A percentile compares a stretch with the other conserved stretches of the same genome.
These are phyloP conservation scores for Drosophila ambigua DNA, from an alignment of 1,140 invertebrate genomes.

Conservation along the genomic window DNA sequence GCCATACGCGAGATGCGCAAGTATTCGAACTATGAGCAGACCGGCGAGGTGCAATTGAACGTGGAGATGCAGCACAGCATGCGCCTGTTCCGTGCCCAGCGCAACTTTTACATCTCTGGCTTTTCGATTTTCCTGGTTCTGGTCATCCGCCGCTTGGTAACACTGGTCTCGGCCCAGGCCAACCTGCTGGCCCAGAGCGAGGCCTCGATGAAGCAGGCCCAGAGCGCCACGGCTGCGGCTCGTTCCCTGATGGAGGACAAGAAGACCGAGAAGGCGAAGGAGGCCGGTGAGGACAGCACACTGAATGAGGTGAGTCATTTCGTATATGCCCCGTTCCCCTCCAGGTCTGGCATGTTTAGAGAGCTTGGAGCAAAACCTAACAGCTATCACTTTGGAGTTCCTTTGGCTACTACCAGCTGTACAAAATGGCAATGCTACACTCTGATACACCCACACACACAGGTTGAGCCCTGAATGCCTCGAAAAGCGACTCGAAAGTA, in stretches of 20 bases:
- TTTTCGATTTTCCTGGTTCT: constrained; percentile 95
- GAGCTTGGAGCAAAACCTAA: constrained; percentile 62
- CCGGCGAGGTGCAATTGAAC: constrained; percentile 88
- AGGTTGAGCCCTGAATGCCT: constrained; percentile 44
- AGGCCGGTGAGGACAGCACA: constrained; percentile 75
- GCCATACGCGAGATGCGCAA: constrained; percentile 98
- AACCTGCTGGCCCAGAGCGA: constrained; percentile 92
- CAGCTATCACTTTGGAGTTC: constrained; percentile 58
- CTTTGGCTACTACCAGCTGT: constrained; percentile 73
- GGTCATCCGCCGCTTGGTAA: constrained; percentile 93
- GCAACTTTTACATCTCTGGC: constrained; percentile 99
- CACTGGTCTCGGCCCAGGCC: constrained; percentile 92
- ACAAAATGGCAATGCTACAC: constrained; percentile 62
- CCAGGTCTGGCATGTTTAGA: constrained; percentile 74
- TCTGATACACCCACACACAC: constrained; percentile 40
- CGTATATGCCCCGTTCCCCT: constrained; percentile 43
- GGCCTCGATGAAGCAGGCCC: constrained; percentile 95
- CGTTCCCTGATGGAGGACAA: constrained; percentile 88
- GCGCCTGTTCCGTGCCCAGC: constrained; percentile 97
- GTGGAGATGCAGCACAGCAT: constrained; percentile 97
- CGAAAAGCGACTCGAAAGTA: constrained; percentile 38
- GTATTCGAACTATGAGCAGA: constrained; percentile 88
- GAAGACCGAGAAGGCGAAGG: constrained; percentile 84
- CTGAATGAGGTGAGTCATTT: constrained; percentile 84
- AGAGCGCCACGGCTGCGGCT: constrained; percentile 93